These are phyloP conservation scores for Echeneis naucrates DNA, from an alignment of 2,797 vertebrate genomes.

Conservation along the genomic window DNA sequence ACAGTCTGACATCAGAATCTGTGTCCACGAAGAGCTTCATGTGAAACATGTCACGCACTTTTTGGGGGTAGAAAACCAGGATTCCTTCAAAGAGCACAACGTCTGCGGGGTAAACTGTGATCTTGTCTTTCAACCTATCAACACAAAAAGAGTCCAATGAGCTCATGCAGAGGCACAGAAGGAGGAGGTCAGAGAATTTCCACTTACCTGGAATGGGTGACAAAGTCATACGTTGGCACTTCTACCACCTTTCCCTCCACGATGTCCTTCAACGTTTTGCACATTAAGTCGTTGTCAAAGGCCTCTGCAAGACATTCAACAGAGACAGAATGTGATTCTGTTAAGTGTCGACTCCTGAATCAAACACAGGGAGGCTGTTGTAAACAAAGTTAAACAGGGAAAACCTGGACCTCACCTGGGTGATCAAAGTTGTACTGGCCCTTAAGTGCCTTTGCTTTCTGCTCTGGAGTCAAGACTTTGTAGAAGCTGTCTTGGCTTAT, in stretches of 20 bases:
- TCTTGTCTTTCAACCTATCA: constrained; percentile 88
- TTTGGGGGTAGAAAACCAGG: constrained; percentile 95
- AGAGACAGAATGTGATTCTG: neutral
- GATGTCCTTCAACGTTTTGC: constrained; percentile 91
- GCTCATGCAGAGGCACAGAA: neutral
- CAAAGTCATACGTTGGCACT: constrained; percentile 95
- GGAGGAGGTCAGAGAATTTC: neutral
- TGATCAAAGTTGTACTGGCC: constrained; percentile 99
- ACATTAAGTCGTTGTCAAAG: constrained; percentile 96
- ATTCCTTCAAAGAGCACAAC: constrained; percentile 98
- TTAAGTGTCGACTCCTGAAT: no score
- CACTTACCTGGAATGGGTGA: constrained; percentile 94
- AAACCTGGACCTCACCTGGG: constrained; percentile 84
- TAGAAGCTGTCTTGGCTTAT: constrained; percentile 98
- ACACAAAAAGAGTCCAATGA: neutral
- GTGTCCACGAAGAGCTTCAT: constrained; percentile 98
- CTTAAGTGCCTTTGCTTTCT: constrained; percentile 92
- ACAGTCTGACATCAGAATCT: constrained; percentile 94
- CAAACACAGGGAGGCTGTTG: neutral
- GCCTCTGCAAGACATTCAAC: constrained; percentile 85
- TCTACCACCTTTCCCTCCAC: constrained; percentile 92
- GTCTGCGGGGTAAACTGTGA: constrained; percentile 92
- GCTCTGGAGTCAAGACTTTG: constrained; percentile 91
- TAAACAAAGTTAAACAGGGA: neutral
- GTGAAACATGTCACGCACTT: constrained; percentile 97